phyloP scores from a whole-genome alignment of 1,140 invertebrate genomes.

The Oscheius sp. region DNA sequence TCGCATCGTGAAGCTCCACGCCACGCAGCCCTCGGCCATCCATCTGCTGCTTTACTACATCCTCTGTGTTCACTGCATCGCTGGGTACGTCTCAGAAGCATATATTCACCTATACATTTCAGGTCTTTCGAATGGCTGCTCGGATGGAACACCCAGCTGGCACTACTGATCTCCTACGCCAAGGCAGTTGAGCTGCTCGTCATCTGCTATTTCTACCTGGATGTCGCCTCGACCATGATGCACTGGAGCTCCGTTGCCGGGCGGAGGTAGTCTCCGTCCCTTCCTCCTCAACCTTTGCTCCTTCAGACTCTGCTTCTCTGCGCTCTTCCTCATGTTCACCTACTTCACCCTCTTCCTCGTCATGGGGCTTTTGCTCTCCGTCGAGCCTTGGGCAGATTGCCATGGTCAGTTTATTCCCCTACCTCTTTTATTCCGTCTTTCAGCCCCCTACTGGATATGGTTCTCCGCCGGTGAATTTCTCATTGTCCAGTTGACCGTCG shows the following conservation, averaged over 20 bases:
- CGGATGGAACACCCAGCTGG: slow-evolving; percentile 34
- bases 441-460: slow-evolving; percentile 41
- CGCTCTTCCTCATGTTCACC: slow-evolving; percentile 28
- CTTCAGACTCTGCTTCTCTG: slow-evolving; percentile 19
- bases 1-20: slow-evolving; percentile 11
- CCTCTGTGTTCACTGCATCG: slow-evolving; percentile 17
- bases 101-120: slow-evolving; percentile 15
- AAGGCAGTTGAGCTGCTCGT: slow-evolving; percentile 34
- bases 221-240: slow-evolving; percentile 35
- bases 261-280: neutral
- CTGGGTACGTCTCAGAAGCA: neutral
- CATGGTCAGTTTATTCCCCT: slow-evolving; percentile 7
- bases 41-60: slow-evolving; percentile 32
- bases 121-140: slow-evolving; percentile 39
- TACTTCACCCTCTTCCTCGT: slow-evolving; percentile 37
- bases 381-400: slow-evolving; percentile 33
- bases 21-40: slow-evolving; percentile 9
- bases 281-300: neutral
- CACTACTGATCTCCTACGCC: slow-evolving; percentile 29
- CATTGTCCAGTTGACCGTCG: slow-evolving; percentile 35
- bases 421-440: neutral
- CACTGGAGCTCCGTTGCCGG: slow-evolving; percentile 31
- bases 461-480: slow-evolving; percentile 36
- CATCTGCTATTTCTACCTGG: slow-evolving; percentile 39
- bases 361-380: slow-evolving; percentile 29